phyloP scores from a whole-genome alignment of 2,888 invertebrate species.

The Melieria crassipennis region DNA sequence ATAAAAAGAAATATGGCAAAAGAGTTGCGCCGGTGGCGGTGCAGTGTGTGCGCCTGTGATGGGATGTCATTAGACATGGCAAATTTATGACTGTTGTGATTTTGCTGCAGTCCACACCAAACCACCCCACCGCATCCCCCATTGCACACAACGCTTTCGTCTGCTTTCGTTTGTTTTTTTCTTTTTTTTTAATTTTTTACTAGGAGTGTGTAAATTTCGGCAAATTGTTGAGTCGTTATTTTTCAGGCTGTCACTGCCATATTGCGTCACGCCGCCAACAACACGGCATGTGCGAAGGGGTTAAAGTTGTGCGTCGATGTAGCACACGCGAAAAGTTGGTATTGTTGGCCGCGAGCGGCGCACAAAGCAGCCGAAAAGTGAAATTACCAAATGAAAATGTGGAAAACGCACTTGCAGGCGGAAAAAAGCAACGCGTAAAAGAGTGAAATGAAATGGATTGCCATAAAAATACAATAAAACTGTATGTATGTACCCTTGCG shows the following conservation, averaged over 20 bases:
- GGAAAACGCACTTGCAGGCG: neutral
- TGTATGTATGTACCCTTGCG: too few relatives aligned
- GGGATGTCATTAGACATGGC: constrained; percentile 60
- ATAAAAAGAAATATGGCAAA: constrained; percentile 18
- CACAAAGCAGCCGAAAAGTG: too few relatives aligned
- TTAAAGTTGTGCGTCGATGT: neutral
- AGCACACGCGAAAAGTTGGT: neutral
- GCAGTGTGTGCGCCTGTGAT: constrained; percentile 12
- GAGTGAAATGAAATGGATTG: too few relatives aligned
- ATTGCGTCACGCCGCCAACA: constrained; percentile 48
- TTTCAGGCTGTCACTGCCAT: constrained; percentile 59
- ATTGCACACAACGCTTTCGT: constrained; percentile 15
- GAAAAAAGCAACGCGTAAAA: too few relatives aligned
- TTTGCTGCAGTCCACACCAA: constrained; percentile 5
- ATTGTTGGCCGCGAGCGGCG: neutral
- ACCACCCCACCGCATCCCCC: neutral
- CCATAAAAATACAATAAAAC: too few relatives aligned
- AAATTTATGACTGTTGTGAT: constrained; percentile 61
- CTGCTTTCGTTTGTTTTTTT: constrained; percentile 9
- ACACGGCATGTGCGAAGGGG: constrained; percentile 1
- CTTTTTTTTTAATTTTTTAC: constrained; percentile 17
- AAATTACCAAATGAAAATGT: neutral
- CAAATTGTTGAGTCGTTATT: constrained; percentile 61
- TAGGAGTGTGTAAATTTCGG: constrained; percentile 52
- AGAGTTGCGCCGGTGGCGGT: too few relatives aligned